Percentiles rank a stretch among this genome's conserved stretches.
These are phyloP conservation scores for Poecile montanus DNA, from an alignment of 2,797 vertebrate genomes.

Conservation along the genomic window DNA sequence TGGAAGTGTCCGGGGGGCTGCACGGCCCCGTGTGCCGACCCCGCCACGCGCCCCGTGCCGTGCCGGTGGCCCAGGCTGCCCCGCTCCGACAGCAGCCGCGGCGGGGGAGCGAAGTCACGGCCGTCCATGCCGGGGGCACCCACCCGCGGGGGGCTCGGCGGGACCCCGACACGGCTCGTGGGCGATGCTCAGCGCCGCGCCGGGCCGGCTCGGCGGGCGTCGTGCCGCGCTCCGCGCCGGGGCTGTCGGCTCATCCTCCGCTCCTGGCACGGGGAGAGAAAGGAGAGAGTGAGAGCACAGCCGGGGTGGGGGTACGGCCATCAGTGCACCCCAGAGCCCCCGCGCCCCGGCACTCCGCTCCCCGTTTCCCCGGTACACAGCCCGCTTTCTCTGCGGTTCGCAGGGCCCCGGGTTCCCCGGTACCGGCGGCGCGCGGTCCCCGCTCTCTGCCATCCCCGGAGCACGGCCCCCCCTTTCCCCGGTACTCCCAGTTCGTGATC, in stretches of 20 bases:
- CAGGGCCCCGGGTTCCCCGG: not conserved
- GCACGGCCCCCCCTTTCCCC: not conserved
- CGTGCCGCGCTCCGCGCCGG: conserved; percentile 27
- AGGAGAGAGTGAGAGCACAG: not conserved
- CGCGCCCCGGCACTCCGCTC: not conserved
- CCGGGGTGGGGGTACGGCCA: not conserved
- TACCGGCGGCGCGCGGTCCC: not conserved
- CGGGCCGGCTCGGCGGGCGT: not conserved
- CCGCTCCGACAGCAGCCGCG: conserved; percentile 91
- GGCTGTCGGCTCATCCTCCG: conserved; percentile 72
- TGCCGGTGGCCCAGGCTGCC: conserved; percentile 87
- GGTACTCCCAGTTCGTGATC: not conserved
- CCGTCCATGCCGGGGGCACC: conserved; percentile 87
- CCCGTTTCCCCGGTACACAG: not conserved
- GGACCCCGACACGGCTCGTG: not conserved
- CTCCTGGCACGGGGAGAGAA: conserved; percentile 23
- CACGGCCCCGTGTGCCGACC: conserved; percentile 38
- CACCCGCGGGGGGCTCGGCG: conserved; percentile 11
- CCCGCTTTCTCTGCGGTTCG: too few relatives aligned
- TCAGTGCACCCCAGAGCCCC: not conserved
- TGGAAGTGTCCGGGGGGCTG: conserved; percentile 81
- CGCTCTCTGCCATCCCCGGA: not conserved
- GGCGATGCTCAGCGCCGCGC: conserved; percentile 11
- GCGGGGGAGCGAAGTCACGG: conserved; percentile 93
- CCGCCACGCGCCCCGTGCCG: conserved; percentile 55